Evolutionary conservation across 2,888 invertebrate species (phyloP).

Genomic region (Mantis religiosa): DNA sequence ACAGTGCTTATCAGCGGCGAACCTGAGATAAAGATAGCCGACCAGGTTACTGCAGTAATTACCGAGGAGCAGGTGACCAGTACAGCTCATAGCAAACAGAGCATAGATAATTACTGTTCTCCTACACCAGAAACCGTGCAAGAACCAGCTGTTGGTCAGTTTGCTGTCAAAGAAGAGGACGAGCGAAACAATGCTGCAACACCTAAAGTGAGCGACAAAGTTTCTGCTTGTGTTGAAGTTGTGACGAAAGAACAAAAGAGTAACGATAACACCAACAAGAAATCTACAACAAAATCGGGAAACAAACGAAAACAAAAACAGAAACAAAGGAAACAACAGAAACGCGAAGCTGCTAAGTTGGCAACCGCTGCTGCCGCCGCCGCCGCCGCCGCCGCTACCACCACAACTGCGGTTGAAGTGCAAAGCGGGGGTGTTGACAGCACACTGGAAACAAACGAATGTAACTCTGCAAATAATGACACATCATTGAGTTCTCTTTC

Average conservation of each 20-base stretch:
- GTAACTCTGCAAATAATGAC: neutral
- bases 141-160: neutral
- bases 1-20: neutral
- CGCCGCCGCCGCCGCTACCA: neutral
- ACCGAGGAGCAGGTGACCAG: slow-evolving; percentile 9
- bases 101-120: neutral
- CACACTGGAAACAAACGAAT: neutral
- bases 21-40: slow-evolving; percentile 25
- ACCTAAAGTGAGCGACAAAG: neutral
- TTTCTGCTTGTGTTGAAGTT: neutral
- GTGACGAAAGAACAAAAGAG: neutral
- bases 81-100: neutral
- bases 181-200: neutral
- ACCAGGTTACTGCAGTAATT: slow-evolving; percentile 20
- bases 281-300: neutral
- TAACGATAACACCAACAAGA: neutral
- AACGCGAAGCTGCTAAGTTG: neutral
- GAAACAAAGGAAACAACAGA: slow-evolving; percentile 1
- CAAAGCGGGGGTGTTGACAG: neutral
- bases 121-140: neutral
- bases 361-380: neutral
- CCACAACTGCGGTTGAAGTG: neutral
- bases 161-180: neutral
- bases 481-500: neutral
- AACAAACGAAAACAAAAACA: slow-evolving; percentile 8